A percentile compares a stretch with the other conserved stretches of the same genome.
Conservation (phyloP, 1,140 invertebrate species). For the Ips typographus region DNA sequence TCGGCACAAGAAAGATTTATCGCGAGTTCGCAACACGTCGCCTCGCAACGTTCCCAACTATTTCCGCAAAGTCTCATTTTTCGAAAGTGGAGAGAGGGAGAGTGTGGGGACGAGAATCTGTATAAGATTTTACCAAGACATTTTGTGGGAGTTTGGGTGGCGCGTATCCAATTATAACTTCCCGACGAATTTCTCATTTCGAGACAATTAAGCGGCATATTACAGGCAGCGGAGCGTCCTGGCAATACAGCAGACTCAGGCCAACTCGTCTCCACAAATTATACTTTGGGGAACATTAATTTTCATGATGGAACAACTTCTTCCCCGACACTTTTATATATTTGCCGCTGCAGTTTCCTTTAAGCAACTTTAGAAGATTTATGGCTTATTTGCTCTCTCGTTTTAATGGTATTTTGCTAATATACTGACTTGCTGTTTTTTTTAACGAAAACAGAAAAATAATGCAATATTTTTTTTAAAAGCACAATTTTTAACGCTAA, state of each 20-base stretch:
- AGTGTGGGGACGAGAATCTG: slow-evolving; percentile 29
- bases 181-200: slow-evolving; percentile 55
- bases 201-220: slow-evolving; percentile 56
- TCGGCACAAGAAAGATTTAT: slow-evolving; percentile 21
- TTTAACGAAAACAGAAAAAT: no score
- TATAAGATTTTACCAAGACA: slow-evolving; percentile 44
- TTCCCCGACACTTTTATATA: slow-evolving; percentile 34
- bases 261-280: slow-evolving; percentile 52
- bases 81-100: slow-evolving; percentile 38
- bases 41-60: slow-evolving; percentile 25
- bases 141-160: slow-evolving; percentile 37
- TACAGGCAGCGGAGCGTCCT: slow-evolving; percentile 52
- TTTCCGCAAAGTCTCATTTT: slow-evolving; percentile 33
- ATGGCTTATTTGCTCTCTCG: slow-evolving; percentile 14
- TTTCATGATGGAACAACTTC: slow-evolving; percentile 52
- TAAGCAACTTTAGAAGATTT: slow-evolving; percentile 17
- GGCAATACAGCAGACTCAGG: slow-evolving; percentile 47
- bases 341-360: slow-evolving; percentile 28
- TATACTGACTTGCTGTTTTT: neutral
- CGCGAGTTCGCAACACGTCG: slow-evolving; percentile 9
- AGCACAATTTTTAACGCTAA: no score
- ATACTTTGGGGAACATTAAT: slow-evolving; percentile 56
- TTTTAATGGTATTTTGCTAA: slow-evolving; percentile 16
- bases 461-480: no score
- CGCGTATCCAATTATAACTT: slow-evolving; percentile 56